These are phyloP conservation scores for Muscicapa striata DNA, from an alignment of 2,797 vertebrate species.

Conservation along the genomic window DNA sequence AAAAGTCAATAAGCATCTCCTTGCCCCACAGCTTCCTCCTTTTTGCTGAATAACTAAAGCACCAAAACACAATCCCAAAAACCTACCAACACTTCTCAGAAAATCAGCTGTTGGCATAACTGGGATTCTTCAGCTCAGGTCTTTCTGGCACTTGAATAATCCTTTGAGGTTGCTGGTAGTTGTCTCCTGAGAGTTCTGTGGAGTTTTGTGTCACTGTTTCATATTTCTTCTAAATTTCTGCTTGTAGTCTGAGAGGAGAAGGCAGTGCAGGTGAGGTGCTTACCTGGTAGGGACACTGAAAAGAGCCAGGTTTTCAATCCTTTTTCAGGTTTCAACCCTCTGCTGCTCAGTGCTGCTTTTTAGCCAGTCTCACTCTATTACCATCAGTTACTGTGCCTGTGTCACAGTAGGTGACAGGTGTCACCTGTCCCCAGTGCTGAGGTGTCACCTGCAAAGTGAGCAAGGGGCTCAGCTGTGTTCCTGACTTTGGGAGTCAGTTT, in stretches of 20 bases:
- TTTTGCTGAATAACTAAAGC: not conserved
- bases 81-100: not conserved
- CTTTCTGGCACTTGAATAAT: not conserved
- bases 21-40: not conserved
- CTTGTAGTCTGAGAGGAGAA: not conserved
- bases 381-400: not conserved
- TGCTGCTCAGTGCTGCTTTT: not conserved
- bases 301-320: not conserved
- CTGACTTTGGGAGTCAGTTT: not conserved
- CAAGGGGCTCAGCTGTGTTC: not conserved
- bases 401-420: no score
- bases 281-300: not conserved
- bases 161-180: not conserved
- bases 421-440: not conserved
- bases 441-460: not conserved
- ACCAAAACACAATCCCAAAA: not conserved
- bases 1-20: not conserved
- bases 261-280: not conserved
- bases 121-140: not conserved
- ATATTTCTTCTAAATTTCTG: not conserved
- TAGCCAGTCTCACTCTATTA: not conserved
- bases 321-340: not conserved
- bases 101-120: not conserved
- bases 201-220: accelerated
- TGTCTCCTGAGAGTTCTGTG: not conserved